A percentile compares a stretch with the other conserved stretches of the same genome.
phyloP scores from a whole-genome alignment of 2,113 vertebrate species.

The Thoracochromis brauschi region DNA sequence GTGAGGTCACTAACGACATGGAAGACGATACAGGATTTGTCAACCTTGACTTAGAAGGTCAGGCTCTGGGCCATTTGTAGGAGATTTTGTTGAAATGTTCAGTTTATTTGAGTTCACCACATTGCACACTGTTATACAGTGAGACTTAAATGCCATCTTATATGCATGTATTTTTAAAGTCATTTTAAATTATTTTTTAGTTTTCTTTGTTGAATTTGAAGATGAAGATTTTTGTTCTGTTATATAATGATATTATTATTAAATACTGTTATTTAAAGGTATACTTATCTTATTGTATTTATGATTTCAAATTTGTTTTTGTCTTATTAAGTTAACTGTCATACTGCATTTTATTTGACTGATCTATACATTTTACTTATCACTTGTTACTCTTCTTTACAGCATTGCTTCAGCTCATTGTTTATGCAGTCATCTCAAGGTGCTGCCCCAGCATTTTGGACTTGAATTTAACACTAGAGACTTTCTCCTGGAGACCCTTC shows the following conservation, averaged over 20 bases:
- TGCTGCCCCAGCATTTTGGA: neutral
- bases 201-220: neutral
- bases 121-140: neutral
- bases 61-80: neutral
- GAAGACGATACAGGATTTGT: slow-evolving; percentile 91
- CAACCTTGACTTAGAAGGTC: slow-evolving; percentile 91
- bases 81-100: neutral
- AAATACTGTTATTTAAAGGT: neutral
- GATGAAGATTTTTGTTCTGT: neutral
- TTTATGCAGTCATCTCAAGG: neutral
- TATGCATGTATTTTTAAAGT: neutral
- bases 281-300: neutral
- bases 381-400: neutral
- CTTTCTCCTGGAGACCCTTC: neutral
- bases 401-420: neutral
- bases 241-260: neutral
- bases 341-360: neutral
- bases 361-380: neutral
- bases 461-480: neutral
- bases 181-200: fast-evolving
- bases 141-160: neutral
- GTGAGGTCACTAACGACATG: slow-evolving; percentile 92
- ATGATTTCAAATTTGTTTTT: neutral
- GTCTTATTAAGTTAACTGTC: neutral
- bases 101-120: neutral